These are phyloP conservation scores for Lasioglossum villosulum DNA, from an alignment of 2,888 invertebrate genomes.

Conservation along the genomic window DNA sequence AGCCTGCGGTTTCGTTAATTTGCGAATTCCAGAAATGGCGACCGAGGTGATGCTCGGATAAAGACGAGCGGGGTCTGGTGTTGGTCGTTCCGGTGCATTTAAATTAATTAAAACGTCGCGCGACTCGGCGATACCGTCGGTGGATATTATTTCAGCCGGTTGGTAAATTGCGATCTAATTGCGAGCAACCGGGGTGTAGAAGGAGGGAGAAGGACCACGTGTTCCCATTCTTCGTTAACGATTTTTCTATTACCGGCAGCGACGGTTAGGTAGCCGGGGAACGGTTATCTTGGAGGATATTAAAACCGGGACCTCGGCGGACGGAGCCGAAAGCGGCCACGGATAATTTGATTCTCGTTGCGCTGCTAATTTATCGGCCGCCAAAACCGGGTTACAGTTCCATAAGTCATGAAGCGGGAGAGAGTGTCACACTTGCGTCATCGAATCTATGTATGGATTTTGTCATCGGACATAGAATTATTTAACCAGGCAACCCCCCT, in stretches of 20 bases:
- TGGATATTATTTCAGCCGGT: background rate
- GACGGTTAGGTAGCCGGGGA: background rate
- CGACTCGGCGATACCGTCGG: background rate
- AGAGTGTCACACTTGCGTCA: constrained; percentile 34
- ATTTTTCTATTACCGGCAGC: background rate
- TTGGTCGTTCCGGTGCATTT: background rate
- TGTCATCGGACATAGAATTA: background rate
- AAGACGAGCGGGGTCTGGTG: background rate
- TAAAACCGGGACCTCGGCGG: background rate
- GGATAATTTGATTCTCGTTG: constrained; percentile 52
- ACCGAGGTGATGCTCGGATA: background rate
- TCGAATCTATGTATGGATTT: constrained; percentile 13
- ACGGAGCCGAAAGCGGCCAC: constrained; percentile 12
- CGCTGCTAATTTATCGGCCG: constrained; percentile 51
- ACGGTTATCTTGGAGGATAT: background rate
- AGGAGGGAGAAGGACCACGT: background rate
- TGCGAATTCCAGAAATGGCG: background rate
- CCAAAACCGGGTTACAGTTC: constrained; percentile 49
- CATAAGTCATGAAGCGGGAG: constrained; percentile 37
- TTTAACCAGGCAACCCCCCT: background rate
- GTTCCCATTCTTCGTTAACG: background rate
- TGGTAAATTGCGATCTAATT: background rate
- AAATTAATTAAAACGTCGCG: background rate
- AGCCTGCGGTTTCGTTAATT: background rate
- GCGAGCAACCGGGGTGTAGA: background rate